These are phyloP conservation scores for Ammodytes dubius DNA, from an alignment of 2,113 vertebrate species.

Conservation along the genomic window DNA sequence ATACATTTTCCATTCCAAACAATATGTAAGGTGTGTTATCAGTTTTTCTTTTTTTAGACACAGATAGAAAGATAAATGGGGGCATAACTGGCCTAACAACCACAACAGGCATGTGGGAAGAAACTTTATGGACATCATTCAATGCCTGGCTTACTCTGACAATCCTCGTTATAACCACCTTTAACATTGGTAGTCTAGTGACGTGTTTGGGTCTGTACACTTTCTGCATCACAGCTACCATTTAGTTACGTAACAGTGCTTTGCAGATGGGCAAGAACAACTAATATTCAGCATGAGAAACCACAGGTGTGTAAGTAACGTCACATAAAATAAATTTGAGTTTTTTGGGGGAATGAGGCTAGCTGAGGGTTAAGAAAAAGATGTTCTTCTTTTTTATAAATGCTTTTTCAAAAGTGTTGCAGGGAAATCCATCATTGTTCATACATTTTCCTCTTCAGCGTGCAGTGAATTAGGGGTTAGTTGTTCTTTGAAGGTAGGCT, in stretches of 20 bases:
- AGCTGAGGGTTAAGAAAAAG: not conserved
- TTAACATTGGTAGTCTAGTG: not conserved
- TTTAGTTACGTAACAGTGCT: not conserved
- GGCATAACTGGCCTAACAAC: not conserved
- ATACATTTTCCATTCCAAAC: not conserved
- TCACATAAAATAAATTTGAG: not conserved
- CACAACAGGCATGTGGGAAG: not conserved
- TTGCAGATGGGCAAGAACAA: slow-evolving; percentile 12
- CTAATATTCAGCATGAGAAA: not conserved
- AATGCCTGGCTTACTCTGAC: not conserved
- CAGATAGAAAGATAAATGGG: not conserved
- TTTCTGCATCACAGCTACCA: not conserved
- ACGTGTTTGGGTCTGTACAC: not conserved
- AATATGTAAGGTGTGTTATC: not conserved
- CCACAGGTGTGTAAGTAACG: not conserved
- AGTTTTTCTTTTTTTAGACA: not conserved
- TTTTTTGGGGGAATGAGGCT: not conserved
- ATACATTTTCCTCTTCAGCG: not conserved
- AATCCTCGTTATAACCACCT: not conserved
- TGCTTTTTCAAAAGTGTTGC: not conserved
- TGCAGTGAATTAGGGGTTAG: not conserved
- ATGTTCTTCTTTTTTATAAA: not conserved
- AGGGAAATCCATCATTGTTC: not conserved
- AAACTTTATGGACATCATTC: not conserved
- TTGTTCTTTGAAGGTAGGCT: not conserved